These are phyloP conservation scores for Boloria selene DNA, from an alignment of 2,888 invertebrate species.

Conservation along the genomic window DNA sequence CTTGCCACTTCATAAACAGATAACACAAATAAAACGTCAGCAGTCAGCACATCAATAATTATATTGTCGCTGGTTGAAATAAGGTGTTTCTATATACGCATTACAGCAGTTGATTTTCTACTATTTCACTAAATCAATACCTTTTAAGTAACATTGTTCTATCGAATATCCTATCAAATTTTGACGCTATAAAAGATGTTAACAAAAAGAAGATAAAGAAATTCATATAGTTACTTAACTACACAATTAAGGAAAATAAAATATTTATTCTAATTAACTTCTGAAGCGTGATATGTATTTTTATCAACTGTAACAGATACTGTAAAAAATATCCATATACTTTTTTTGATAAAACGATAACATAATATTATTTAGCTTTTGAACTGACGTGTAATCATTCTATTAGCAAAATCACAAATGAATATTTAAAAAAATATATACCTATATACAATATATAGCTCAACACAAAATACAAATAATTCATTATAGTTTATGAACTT, in stretches of 20 bases:
- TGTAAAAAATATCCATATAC: not conserved
- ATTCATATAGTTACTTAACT: no score
- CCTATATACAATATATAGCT: no score
- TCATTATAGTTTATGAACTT: no score
- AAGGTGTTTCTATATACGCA: not conserved
- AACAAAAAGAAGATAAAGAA: not conserved
- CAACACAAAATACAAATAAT: no score
- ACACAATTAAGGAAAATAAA: not conserved
- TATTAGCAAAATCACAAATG: conserved; percentile 6
- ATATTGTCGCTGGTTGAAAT: not conserved
- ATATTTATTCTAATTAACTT: not conserved
- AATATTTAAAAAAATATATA: no score
- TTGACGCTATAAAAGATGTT: not conserved
- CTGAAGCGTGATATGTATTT: not conserved
- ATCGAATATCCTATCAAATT: not conserved
- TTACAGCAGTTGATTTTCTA: not conserved
- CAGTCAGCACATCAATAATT: conserved; percentile 24
- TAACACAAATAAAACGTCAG: conserved; percentile 27
- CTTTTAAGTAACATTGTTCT: not conserved
- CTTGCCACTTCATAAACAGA: conserved; percentile 9
- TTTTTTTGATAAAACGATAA: not conserved
- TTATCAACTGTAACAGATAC: not conserved
- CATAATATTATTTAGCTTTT: not conserved
- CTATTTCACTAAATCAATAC: not conserved
- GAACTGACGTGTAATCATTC: conserved; percentile 8